Evolutionary conservation across 2,888 invertebrate species (phyloP).

Genomic region (Baronia brevicornis): DNA sequence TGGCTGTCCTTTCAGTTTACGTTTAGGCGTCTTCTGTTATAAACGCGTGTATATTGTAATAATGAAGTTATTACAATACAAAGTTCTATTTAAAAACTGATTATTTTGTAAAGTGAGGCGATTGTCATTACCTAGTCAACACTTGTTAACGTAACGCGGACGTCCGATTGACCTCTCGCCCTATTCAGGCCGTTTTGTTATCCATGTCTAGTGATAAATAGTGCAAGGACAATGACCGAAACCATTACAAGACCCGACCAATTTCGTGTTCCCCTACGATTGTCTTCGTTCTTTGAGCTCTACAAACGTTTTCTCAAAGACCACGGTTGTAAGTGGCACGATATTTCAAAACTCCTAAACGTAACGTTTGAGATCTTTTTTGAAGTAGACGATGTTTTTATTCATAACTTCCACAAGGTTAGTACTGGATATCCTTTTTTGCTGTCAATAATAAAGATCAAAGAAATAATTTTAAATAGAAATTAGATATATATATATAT

Average conservation of each 20-base stretch:
- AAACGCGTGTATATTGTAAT: constrained; percentile 19
- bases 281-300: constrained; percentile 59
- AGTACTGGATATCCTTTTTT: constrained; percentile 29
- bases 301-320: constrained; percentile 68
- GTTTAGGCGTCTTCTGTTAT: constrained; percentile 32
- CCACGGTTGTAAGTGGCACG: constrained; percentile 69
- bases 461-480: constrained; percentile 1
- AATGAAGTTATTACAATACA: too few relatives aligned
- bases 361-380: constrained; percentile 64
- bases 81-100: too few relatives aligned
- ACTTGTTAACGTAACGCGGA: constrained; percentile 52
- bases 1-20: constrained; percentile 43
- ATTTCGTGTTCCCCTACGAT: constrained; percentile 42
- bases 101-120: constrained; percentile 4
- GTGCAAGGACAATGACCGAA: constrained; percentile 49
- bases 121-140: constrained; percentile 26
- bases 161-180: constrained; percentile 56
- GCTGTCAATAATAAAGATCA: constrained; percentile 11
- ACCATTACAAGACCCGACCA: constrained; percentile 49
- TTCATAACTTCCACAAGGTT: constrained; percentile 62
- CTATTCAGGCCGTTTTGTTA: constrained; percentile 27
- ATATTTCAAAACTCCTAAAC: constrained; percentile 60
- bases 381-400: constrained; percentile 63
- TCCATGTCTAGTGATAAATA: constrained; percentile 33
- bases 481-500: too few relatives aligned